Conservation (phyloP, 1,140 invertebrate species). For the Bicyclus anynana region DNA sequence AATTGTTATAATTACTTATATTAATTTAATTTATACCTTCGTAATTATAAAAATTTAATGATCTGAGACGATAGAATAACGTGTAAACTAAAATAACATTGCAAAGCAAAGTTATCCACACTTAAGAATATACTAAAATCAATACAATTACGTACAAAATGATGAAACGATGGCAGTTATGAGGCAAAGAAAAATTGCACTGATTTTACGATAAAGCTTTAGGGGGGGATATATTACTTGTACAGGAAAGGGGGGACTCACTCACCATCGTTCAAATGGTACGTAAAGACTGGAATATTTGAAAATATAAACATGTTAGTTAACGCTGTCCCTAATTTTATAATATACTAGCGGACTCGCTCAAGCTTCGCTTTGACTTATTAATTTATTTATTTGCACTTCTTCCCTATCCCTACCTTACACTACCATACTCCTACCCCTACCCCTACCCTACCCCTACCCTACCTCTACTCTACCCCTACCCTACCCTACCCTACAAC, state of each 20-base stretch:
- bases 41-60: constrained; percentile 1
- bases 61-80: constrained; percentile 33
- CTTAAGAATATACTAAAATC: background rate
- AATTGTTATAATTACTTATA: too few relatives aligned
- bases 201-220: background rate
- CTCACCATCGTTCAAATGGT: constrained; percentile 34
- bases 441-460: too few relatives aligned
- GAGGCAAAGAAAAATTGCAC: background rate
- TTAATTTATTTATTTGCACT: too few relatives aligned
- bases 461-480: too few relatives aligned
- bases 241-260: background rate
- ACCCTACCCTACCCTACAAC: too few relatives aligned
- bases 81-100: constrained; percentile 15
- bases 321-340: constrained; percentile 2
- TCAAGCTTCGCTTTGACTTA: too few relatives aligned
- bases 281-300: constrained; percentile 34
- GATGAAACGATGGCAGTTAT: background rate
- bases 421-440: too few relatives aligned
- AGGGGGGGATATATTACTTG: background rate
- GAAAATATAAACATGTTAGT: constrained; percentile 7
- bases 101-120: background rate
- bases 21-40: background rate
- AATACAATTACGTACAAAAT: background rate
- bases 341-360: too few relatives aligned
- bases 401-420: too few relatives aligned